A percentile compares a stretch with the other conserved stretches of the same genome.
phyloP scores from a whole-genome alignment of 2,888 invertebrate species.

The Drosophila anceps region DNA sequence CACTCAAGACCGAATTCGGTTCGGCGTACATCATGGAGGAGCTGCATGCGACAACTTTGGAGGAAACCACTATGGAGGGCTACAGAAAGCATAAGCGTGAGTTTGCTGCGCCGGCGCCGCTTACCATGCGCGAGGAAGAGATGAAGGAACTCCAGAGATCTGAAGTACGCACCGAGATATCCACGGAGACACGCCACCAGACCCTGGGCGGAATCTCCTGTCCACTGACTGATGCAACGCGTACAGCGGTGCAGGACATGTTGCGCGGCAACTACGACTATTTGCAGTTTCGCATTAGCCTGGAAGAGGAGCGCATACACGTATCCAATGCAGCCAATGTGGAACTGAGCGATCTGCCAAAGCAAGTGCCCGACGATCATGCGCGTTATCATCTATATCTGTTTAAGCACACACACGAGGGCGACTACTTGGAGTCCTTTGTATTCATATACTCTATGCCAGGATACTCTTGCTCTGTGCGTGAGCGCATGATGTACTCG shows the following conservation, averaged over 20 bases:
- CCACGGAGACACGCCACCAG: conserved; percentile 93
- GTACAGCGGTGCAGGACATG: conserved; percentile 91
- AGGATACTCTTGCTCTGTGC: conserved; percentile 97
- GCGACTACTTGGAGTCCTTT: conserved; percentile 93
- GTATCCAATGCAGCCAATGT: conserved; percentile 90
- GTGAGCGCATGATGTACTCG: conserved; percentile 99
- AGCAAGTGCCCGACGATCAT: conserved; percentile 92
- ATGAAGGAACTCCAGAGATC: conserved; percentile 91
- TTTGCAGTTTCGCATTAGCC: conserved; percentile 88
- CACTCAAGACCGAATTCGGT: conserved; percentile 98
- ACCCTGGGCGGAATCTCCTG: conserved; percentile 96
- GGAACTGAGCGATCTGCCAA: conserved; percentile 89
- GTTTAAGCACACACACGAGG: conserved; percentile 97
- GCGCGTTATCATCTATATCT: conserved; percentile 93
- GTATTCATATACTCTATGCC: conserved; percentile 99
- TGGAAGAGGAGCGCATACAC: conserved; percentile 92
- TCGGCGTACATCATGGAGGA: conserved; percentile 97
- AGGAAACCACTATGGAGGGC: conserved; percentile 93
- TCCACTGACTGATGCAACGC: conserved; percentile 93
- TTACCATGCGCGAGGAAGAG: conserved; percentile 95
- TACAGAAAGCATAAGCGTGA: conserved; percentile 92
- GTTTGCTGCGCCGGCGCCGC: conserved; percentile 93
- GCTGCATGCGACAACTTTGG: conserved; percentile 94
- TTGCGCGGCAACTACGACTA: conserved; percentile 92
- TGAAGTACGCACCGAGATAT: conserved; percentile 91